Conservation (phyloP, 2,888 invertebrate species). For the Caprella mutica region DNA sequence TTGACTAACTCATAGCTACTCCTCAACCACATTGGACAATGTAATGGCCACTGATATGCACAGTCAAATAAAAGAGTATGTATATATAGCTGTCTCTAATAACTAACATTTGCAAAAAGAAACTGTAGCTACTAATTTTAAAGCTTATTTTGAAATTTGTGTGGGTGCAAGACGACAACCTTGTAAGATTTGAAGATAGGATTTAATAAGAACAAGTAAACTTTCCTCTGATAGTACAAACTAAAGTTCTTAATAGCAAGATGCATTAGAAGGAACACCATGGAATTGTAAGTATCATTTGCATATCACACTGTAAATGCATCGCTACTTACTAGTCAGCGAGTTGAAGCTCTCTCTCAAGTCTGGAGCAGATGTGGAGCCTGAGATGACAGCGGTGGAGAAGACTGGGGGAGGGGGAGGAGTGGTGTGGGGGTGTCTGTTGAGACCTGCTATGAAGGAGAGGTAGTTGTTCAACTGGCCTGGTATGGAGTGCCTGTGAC, state of each 20-base stretch:
- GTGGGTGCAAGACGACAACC: too few relatives aligned
- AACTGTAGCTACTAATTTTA: background rate
- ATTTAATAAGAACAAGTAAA: background rate
- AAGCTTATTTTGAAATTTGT: background rate
- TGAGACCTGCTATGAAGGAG: constrained; percentile 24
- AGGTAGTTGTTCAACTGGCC: constrained; percentile 83
- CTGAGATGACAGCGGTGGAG: constrained; percentile 91
- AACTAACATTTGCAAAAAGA: background rate
- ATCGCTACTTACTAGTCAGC: too few relatives aligned
- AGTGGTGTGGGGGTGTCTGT: constrained; percentile 14
- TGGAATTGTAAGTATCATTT: too few relatives aligned
- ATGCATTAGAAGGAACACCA: too few relatives aligned
- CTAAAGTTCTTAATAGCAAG: background rate
- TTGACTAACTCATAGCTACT: too few relatives aligned
- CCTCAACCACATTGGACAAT: too few relatives aligned
- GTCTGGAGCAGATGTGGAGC: constrained; percentile 83
- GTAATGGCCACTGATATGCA: background rate
- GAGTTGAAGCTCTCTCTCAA: constrained; percentile 43
- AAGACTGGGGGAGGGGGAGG: constrained; percentile 64
- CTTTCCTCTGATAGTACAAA: background rate
- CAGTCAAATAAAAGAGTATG: background rate
- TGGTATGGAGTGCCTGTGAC: constrained; percentile 90
- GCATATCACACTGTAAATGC: too few relatives aligned
- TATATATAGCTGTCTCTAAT: constrained; percentile 3
- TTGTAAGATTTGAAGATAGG: too few relatives aligned